Conservation (phyloP, 1,140 invertebrate species). For the Pantala flavescens region DNA sequence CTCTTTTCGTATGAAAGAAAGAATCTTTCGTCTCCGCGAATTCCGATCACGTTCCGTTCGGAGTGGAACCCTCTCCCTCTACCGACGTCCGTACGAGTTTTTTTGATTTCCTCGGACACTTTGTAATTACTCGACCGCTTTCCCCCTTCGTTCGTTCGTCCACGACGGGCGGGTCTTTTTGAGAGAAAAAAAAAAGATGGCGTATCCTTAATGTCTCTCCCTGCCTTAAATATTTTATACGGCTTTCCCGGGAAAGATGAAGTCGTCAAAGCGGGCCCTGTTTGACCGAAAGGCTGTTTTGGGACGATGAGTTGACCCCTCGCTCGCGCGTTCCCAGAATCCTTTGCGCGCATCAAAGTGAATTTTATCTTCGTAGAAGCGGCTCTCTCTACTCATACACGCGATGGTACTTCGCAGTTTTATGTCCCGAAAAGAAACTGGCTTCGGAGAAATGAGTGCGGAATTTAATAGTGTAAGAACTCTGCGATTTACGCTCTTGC, state of each 20-base stretch:
- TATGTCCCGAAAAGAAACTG: too few relatives aligned
- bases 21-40: not conserved
- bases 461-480: too few relatives aligned
- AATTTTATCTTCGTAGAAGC: too few relatives aligned
- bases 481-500: too few relatives aligned
- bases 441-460: too few relatives aligned
- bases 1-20: not conserved
- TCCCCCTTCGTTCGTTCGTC: not conserved
- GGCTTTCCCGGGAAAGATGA: not conserved
- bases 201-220: not conserved
- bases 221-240: not conserved
- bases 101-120: not conserved
- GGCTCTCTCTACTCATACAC: too few relatives aligned
- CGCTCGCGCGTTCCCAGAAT: not conserved
- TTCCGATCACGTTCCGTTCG: not conserved
- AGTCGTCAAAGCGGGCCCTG: not conserved
- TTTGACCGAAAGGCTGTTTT: not conserved
- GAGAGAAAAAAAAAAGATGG: not conserved
- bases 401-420: too few relatives aligned
- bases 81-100: not conserved
- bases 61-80: not conserved
- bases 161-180: not conserved
- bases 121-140: not conserved
- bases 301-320: not conserved
- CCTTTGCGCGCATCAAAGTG: too few relatives aligned